Conservation (phyloP, 1,140 invertebrate genomes). For the Drosophila simulans region DNA sequence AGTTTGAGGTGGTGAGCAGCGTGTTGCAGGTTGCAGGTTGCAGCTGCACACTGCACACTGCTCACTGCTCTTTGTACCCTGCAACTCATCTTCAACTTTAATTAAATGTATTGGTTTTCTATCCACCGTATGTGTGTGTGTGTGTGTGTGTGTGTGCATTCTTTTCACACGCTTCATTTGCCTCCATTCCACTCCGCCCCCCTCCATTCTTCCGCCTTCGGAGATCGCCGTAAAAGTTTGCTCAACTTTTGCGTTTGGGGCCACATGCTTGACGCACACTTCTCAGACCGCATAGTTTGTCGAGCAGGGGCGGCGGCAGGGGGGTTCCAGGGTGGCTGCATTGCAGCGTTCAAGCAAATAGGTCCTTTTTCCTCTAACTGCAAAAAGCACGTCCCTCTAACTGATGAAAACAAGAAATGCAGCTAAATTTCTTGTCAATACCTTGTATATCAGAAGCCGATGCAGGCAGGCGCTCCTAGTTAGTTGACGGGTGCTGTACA, state of each 20-base stretch:
- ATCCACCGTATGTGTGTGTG: conserved; percentile 6
- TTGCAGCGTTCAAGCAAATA: conserved; percentile 11
- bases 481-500: neutral
- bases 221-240: conserved; percentile 79
- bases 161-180: conserved; percentile 73
- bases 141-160: conserved; percentile 38
- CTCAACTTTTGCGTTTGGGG: conserved; percentile 77
- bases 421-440: neutral
- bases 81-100: conserved; percentile 79
- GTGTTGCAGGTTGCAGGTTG: conserved; percentile 41
- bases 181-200: neutral
- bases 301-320: neutral
- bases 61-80: conserved; percentile 24
- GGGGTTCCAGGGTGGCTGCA: neutral
- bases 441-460: too few species aligned
- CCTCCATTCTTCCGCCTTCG: conserved; percentile 18
- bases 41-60: conserved; percentile 14
- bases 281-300: conserved; percentile 53
- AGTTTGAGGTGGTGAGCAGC: conserved; percentile 54
- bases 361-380: too few species aligned
- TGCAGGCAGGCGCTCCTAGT: neutral
- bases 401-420: too few species aligned
- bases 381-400: neutral
- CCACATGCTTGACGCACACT: conserved; percentile 76
- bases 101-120: conserved; percentile 81